Conservation (phyloP, 2,113 vertebrate species). For the Chunga burmeisteri region DNA sequence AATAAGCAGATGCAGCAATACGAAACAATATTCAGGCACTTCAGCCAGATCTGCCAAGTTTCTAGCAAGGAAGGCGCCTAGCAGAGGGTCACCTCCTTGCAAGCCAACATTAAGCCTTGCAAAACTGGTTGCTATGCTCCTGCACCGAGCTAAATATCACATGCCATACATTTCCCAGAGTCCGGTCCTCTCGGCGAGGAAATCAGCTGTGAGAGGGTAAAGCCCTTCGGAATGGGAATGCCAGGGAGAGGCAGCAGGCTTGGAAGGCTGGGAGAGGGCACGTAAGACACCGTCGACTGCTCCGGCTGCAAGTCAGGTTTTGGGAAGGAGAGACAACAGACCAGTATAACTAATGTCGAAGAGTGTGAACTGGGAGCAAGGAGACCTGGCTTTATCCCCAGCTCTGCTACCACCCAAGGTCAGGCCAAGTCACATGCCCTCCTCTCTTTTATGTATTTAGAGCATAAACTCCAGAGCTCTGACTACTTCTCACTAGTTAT, state of each 20-base stretch:
- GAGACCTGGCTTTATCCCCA: background rate
- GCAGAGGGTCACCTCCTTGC: background rate
- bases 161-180: background rate
- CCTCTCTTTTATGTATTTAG: conserved; percentile 24
- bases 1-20: background rate
- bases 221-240: background rate
- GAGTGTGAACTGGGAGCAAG: background rate
- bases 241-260: background rate
- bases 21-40: background rate
- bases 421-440: background rate
- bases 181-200: rapidly evolving
- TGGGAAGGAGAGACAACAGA: background rate
- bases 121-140: background rate
- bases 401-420: background rate
- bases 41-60: background rate
- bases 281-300: rapidly evolving
- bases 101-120: background rate
- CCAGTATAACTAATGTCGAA: rapidly evolving
- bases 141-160: background rate
- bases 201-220: background rate
- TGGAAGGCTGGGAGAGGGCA: background rate
- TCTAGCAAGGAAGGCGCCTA: background rate
- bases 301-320: background rate
- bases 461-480: background rate
- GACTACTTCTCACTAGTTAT: background rate